A percentile compares a stretch with the other conserved stretches of the same genome.
These are phyloP conservation scores for Muscidifurax raptorellus DNA, from an alignment of 1,140 invertebrate species.

Conservation along the genomic window DNA sequence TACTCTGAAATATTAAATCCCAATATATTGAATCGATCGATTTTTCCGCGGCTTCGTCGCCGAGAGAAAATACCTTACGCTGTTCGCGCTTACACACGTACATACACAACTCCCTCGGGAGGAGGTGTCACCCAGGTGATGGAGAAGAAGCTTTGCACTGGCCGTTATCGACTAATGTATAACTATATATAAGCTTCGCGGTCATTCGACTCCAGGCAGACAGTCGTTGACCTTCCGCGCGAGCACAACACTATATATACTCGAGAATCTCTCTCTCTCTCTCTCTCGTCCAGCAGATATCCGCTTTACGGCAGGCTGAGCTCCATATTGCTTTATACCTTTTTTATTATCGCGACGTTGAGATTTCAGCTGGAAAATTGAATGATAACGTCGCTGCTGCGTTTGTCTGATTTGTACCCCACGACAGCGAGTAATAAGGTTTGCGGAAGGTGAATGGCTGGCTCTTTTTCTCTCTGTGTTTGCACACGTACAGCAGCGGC, in stretches of 20 bases:
- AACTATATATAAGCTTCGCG: conserved; percentile 27
- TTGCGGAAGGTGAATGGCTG: not conserved
- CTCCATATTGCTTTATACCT: too few relatives aligned
- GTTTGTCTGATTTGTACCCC: too few relatives aligned
- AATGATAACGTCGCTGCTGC: too few relatives aligned
- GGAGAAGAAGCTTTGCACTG: not conserved
- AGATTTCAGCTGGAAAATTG: too few relatives aligned
- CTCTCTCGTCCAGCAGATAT: too few relatives aligned
- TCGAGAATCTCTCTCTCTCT: conserved; percentile 32
- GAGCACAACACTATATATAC: not conserved
- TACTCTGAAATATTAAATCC: too few relatives aligned
- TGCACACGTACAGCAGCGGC: not conserved
- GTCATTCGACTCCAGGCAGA: conserved; percentile 69
- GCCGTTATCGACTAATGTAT: conserved; percentile 44
- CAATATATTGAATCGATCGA: too few relatives aligned
- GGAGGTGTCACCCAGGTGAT: not conserved
- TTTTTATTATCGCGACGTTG: too few relatives aligned
- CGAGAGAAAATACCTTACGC: not conserved
- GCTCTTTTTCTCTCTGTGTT: not conserved
- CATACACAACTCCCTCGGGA: too few relatives aligned
- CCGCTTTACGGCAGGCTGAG: too few relatives aligned
- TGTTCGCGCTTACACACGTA: not conserved
- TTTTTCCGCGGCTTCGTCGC: not conserved
- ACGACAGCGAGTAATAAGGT: too few relatives aligned
- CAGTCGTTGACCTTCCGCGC: conserved; percentile 58